Conservation (phyloP, 2,797 vertebrate genomes). For the Bovichtus variegatus region DNA sequence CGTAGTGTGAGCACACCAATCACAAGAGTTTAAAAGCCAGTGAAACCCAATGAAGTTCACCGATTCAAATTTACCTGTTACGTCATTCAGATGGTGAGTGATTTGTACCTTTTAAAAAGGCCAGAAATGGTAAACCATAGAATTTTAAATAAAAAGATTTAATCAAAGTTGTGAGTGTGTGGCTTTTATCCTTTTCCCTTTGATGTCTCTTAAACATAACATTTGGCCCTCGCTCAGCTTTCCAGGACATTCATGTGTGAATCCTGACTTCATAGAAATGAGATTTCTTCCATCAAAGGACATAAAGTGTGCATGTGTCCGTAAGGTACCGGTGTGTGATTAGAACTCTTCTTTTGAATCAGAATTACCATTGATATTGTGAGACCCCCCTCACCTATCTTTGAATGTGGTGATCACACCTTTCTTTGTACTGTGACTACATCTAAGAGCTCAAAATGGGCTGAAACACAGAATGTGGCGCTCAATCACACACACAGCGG, state of each 20-base stretch:
- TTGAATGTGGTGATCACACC: conserved; percentile 22
- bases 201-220: conserved; percentile 32
- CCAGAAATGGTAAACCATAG: neutral
- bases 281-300: conserved; percentile 5
- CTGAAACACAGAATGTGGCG: conserved; percentile 23
- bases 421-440: conserved; percentile 26
- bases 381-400: neutral
- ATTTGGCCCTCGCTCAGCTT: conserved; percentile 9
- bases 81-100: neutral
- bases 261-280: conserved; percentile 16
- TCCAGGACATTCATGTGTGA: conserved; percentile 43
- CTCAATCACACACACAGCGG: conserved; percentile 50
- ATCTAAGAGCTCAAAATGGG: conserved; percentile 31
- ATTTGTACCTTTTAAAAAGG: neutral
- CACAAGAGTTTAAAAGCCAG: neutral
- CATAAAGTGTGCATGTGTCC: neutral
- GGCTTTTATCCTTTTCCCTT: neutral
- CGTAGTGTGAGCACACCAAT: neutral
- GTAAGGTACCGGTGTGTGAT: neutral
- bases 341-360: neutral
- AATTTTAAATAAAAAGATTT: neutral
- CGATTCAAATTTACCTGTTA: neutral
- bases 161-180: neutral
- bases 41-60: neutral
- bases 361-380: conserved; percentile 12